phyloP scores from a whole-genome alignment of 2,113 vertebrate species.

The Equus przewalskii region DNA sequence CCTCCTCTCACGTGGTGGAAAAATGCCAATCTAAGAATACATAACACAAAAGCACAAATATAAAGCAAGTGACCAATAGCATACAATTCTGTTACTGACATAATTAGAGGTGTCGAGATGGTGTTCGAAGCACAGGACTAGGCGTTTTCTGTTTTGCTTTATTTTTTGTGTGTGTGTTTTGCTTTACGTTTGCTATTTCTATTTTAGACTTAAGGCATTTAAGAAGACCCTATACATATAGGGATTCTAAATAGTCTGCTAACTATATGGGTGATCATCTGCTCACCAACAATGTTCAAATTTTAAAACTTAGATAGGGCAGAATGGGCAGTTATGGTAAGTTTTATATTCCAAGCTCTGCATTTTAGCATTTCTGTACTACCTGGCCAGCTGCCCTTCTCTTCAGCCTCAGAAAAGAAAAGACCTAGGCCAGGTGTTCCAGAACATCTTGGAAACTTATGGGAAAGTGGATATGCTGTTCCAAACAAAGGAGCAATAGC shows the following conservation, averaged over 20 bases:
- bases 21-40: neutral
- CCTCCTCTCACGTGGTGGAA: neutral
- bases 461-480: neutral
- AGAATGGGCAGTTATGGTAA: fast-evolving
- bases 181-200: neutral
- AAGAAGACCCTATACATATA: neutral
- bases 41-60: neutral
- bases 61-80: fast-evolving
- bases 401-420: neutral
- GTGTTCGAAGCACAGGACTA: neutral
- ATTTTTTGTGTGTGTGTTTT: neutral
- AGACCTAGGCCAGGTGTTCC: neutral
- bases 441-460: neutral
- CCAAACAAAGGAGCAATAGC: neutral
- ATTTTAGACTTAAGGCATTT: neutral
- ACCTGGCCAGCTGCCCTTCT: too few relatives aligned
- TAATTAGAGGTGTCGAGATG: neutral
- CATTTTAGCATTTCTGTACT: fast-evolving
- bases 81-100: fast-evolving
- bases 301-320: neutral
- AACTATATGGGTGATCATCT: neutral
- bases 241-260: neutral
- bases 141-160: neutral
- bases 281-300: neutral
- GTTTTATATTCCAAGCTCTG: neutral